Evolutionary conservation across 2,888 invertebrate genomes (phyloP), one percentile per base, ranked within the genome.

Genomic region (Maniola hyperantus): DNA sequence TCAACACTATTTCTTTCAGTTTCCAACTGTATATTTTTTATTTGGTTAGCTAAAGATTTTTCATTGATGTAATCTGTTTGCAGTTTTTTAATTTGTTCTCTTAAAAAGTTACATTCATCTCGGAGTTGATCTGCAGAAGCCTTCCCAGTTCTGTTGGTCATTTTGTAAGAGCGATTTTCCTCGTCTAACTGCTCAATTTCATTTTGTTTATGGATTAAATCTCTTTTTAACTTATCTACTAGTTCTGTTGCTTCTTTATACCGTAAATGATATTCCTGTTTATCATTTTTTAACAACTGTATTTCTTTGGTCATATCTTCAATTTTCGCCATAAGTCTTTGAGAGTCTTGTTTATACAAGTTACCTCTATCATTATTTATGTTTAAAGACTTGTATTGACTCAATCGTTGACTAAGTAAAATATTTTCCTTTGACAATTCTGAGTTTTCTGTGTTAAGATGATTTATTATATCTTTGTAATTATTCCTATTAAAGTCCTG

Each of bases 1-100:
- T 96, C 96, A 64, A 93, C 91, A 68, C 96, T 91, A 54, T 95
- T 94, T 76, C 95, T 94, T 83, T 97, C 96, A 5, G 96, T 95
- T 90, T 97, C 96, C 76, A 96, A 94, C 77, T 97, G 96, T 59
- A 96, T 89, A 72, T 95, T 93, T 83, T 96, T 97, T 65, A 87
- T 88, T 83, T 93, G 93, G 77, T 81, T 91, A 65, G 91, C 81
- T 67, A 92, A 74, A 64, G 92, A 90, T 79, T 92, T 92, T 72
- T 91, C 91, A 77, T 87, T 91, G 20, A 93, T 88, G 15, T 91
- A 82, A 81, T 92, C 92, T 63, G 84, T 82, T 77, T 93, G 92
- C 79, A 90, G 82, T 75, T 80, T 85, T 76, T 89, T 90, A 54
- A 93, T 83, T 80, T 92, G 89, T 68, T 93, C 91, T 69, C 83